phyloP scores from a whole-genome alignment of 2,113 vertebrate species.

The Crotalus horridus region DNA sequence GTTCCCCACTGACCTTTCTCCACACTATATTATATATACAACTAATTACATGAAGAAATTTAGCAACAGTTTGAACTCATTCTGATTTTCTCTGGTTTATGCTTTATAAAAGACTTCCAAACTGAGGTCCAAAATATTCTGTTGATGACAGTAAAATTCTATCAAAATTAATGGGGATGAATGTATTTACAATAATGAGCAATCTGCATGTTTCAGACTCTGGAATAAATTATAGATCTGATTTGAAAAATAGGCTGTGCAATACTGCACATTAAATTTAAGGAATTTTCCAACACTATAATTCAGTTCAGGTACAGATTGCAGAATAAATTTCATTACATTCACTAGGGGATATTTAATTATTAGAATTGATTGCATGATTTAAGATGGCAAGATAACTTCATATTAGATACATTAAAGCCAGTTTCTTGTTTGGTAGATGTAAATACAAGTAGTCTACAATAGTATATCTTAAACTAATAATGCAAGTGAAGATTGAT shows the following conservation, averaged over 20 bases:
- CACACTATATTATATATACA: background rate
- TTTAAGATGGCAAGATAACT: background rate
- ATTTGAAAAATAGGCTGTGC: background rate
- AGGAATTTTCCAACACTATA: background rate
- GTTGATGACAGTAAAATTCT: background rate
- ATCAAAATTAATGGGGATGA: background rate
- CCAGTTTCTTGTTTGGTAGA: conserved; percentile 21
- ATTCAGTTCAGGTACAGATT: background rate
- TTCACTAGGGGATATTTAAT: conserved; percentile 29
- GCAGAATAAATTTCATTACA: conserved; percentile 19
- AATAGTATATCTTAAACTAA: background rate
- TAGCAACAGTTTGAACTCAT: background rate
- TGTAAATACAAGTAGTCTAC: background rate
- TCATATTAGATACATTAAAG: conserved; percentile 14
- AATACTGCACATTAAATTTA: background rate
- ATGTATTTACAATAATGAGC: background rate
- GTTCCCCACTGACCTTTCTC: background rate
- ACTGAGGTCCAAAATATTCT: background rate
- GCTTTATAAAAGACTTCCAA: conserved; percentile 4
- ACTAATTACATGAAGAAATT: background rate
- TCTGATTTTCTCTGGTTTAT: background rate
- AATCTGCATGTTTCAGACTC: background rate
- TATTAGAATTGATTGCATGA: conserved; percentile 15
- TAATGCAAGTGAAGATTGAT: conserved; percentile 38
- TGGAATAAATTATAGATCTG: background rate